Evolutionary conservation across 2,797 vertebrate genomes (phyloP), one percentile per base, ranked within the genome.

Genomic region (Acipenser oxyrinchus): DNA sequence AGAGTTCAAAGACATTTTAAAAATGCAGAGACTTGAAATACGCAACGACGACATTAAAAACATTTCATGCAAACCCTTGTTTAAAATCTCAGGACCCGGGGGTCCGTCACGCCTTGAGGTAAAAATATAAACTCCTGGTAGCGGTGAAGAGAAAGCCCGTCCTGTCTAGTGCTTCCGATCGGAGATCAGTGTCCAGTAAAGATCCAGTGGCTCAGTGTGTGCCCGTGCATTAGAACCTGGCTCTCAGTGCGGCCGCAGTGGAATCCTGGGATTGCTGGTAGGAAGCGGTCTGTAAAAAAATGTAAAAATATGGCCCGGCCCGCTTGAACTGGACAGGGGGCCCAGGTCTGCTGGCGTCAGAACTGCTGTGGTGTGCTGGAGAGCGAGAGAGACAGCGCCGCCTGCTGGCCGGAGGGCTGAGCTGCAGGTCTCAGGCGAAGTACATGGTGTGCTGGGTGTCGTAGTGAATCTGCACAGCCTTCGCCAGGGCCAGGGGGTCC

Each of bases 381-480:
- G 62, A 74, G 51, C 65, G 48, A 76, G 68, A 64, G 70, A 74
- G 68, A 67, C 71, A 72, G 49, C 74, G 48, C 68, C 71, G 69
- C 64, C 65, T 78, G 79, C 72, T 82, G 84, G 77, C 37, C 66
- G 66, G 51, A 64, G 58, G 55, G 58, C 66, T 61, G 76, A 68
- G 4, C 23, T 37, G 75, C 61, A 75, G 74, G 69, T 81, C 79
- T 98, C 92, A 99, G 85, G 97, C 96, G 73, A 99, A 99, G 88
- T 99, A 99, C 97, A 99, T 99, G 49, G 97, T 99, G 81, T 98
- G 96, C 85, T 98, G 96, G 70, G 97, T 98, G 71, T 99, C 97
- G 7, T 99, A 97, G 89, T 99, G 97, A 87, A 99, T 98, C 88
- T 99, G 97, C 67, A 99, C 97, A 0, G 97, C 97, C 85, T 99